Evolutionary conservation across 2,888 invertebrate genomes (phyloP).

Genomic region (Trichopria drosophilae): DNA sequence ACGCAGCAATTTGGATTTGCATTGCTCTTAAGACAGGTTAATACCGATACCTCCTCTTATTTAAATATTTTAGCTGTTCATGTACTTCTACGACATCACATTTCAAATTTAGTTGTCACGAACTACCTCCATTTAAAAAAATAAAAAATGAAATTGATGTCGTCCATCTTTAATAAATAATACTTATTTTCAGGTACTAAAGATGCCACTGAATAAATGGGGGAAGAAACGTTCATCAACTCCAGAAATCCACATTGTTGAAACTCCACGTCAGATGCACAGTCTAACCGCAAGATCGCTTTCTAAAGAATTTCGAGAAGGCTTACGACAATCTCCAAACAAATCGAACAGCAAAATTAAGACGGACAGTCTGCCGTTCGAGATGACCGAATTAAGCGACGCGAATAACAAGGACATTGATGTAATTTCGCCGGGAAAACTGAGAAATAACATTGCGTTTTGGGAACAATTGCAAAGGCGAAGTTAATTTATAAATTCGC

Average conservation of each 20-base stretch:
- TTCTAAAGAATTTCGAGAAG: slow-evolving; percentile 74
- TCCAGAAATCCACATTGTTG: slow-evolving; percentile 52
- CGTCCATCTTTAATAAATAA: too few relatives aligned
- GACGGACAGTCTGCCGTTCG: slow-evolving; percentile 31
- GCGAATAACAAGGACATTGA: too few relatives aligned
- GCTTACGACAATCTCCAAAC: slow-evolving; percentile 58
- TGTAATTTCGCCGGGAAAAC: slow-evolving; percentile 48
- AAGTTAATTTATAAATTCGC: too few relatives aligned
- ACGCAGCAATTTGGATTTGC: too few relatives aligned
- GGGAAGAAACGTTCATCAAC: slow-evolving; percentile 46
- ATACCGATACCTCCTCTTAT: too few relatives aligned
- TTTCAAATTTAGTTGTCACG: too few relatives aligned
- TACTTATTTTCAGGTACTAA: slow-evolving; percentile 34
- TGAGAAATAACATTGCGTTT: slow-evolving; percentile 53
- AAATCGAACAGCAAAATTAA: slow-evolving; percentile 39
- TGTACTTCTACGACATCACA: too few relatives aligned
- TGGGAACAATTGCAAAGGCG: slow-evolving; percentile 53
- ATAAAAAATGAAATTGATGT: too few relatives aligned
- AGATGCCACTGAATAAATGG: slow-evolving; percentile 30
- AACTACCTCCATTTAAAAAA: too few relatives aligned
- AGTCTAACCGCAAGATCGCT: slow-evolving; percentile 81
- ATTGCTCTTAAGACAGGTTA: too few relatives aligned
- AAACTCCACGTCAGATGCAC: slow-evolving; percentile 62
- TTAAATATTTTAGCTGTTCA: too few relatives aligned
- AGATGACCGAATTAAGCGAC: slow-evolving; percentile 34